Evolutionary conservation across 2,113 vertebrate genomes (phyloP).

Genomic region (Anhinga anhinga): DNA sequence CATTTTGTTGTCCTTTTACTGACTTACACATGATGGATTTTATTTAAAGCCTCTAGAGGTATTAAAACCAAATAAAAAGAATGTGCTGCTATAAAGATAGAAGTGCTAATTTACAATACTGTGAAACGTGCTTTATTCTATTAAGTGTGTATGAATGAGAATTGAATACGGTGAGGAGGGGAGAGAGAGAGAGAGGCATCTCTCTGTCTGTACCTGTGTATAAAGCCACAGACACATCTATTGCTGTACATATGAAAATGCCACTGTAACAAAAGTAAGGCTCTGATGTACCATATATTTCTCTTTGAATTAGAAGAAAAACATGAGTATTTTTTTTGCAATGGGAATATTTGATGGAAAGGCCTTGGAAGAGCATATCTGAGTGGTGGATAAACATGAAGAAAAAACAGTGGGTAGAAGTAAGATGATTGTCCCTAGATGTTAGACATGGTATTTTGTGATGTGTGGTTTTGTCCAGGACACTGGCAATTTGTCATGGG

Average conservation of each 20-base stretch:
- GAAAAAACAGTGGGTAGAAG: background rate
- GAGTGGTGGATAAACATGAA: background rate
- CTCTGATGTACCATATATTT: background rate
- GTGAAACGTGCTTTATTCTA: background rate
- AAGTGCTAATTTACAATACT: background rate
- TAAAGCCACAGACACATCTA: background rate
- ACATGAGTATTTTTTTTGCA: background rate
- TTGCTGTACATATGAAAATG: background rate
- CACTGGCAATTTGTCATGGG: background rate
- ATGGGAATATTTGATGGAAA: background rate
- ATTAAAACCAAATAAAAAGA: background rate
- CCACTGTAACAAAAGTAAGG: background rate
- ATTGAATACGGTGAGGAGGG: background rate
- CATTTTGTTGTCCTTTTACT: background rate
- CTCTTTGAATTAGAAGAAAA: background rate
- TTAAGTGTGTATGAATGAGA: background rate
- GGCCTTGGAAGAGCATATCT: background rate
- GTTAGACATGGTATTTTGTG: background rate
- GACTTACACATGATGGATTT: background rate
- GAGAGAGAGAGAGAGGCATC: background rate
- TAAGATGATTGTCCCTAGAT: background rate
- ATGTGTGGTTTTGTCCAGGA: background rate
- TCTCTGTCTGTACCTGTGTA: background rate
- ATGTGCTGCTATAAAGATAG: background rate
- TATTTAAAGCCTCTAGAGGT: background rate